Conservation (phyloP, 2,888 invertebrate species). For the Sinopyrophorus schimmeli region DNA sequence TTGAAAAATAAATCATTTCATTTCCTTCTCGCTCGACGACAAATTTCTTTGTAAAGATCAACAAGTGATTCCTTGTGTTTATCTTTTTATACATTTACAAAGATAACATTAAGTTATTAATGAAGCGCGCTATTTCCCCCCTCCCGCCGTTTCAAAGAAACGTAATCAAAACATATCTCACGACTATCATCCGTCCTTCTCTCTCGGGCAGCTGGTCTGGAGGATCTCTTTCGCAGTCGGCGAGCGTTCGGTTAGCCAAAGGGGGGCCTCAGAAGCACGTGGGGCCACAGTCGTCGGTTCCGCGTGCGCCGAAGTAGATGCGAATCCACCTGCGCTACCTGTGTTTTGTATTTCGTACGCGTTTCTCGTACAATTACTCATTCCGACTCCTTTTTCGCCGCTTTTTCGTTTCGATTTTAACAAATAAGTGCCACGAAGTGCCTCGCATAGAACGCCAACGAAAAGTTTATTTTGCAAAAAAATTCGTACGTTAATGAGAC, state of each 20-base stretch:
- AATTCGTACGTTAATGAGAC: too few species aligned
- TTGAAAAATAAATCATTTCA: too few species aligned
- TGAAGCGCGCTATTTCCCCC: slow-evolving; percentile 6
- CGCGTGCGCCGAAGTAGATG: slow-evolving; percentile 43
- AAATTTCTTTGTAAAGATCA: too few species aligned
- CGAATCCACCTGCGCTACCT: slow-evolving; percentile 33
- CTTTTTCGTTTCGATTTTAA: neutral
- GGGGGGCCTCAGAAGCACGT: slow-evolving; percentile 44
- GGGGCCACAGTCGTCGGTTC: slow-evolving; percentile 48
- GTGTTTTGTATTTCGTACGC: slow-evolving; percentile 4
- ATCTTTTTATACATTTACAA: too few species aligned
- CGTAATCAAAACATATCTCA: slow-evolving; percentile 26
- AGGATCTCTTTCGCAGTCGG: slow-evolving; percentile 25
- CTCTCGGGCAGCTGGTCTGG: slow-evolving; percentile 11
- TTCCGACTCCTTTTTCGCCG: neutral
- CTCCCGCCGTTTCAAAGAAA: slow-evolving; percentile 7
- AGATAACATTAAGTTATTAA: slow-evolving; percentile 13
- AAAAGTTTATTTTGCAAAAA: too few species aligned
- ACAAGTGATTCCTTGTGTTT: too few species aligned
- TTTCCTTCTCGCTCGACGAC: too few species aligned
- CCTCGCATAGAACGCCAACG: too few species aligned
- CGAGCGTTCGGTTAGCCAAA: slow-evolving; percentile 38
- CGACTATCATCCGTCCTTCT: slow-evolving; percentile 12
- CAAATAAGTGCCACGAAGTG: neutral
- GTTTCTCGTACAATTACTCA: neutral